These are phyloP conservation scores for Lophura swinhoii DNA, from an alignment of 2,797 vertebrate genomes.

Conservation along the genomic window DNA sequence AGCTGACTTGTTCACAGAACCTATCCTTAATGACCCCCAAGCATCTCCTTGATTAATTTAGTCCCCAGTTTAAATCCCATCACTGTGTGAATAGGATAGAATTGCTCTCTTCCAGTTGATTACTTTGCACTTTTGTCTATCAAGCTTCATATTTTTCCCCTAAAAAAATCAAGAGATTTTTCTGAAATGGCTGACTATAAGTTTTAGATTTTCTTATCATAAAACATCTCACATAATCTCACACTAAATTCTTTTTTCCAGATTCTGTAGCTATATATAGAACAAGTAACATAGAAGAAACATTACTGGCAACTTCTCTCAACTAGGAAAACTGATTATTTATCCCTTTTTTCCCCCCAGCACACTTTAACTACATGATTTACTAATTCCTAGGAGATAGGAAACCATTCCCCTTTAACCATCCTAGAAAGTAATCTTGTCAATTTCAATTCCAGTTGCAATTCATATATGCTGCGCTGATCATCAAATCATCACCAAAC, in stretches of 20 bases:
- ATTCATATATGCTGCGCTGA: not conserved
- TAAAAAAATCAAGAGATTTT: not conserved
- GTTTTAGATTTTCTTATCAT: not conserved
- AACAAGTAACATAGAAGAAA: not conserved
- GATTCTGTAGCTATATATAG: not conserved
- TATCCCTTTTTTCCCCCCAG: not conserved
- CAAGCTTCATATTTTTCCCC: not conserved
- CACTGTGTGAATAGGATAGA: not conserved
- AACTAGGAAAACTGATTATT: not conserved
- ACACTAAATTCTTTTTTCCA: not conserved
- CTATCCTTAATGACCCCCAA: not conserved
- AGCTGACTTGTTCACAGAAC: not conserved
- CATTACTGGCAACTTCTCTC: not conserved
- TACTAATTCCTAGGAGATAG: not conserved
- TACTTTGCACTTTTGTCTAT: not conserved
- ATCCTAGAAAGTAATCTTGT: not conserved
- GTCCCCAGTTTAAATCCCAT: not conserved
- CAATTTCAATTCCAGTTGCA: not conserved
- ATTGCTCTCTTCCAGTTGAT: rapidly evolving
- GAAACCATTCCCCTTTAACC: not conserved
- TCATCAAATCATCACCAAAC: rapidly evolving
- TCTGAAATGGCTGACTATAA: not conserved
- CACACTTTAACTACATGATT: not conserved
- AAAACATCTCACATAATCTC: not conserved
- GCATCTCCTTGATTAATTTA: not conserved